Percentiles rank a stretch among this genome's conserved stretches.
These are phyloP conservation scores for Atrina japonica DNA, from an alignment of 2,888 invertebrate species.

Conservation along the genomic window DNA sequence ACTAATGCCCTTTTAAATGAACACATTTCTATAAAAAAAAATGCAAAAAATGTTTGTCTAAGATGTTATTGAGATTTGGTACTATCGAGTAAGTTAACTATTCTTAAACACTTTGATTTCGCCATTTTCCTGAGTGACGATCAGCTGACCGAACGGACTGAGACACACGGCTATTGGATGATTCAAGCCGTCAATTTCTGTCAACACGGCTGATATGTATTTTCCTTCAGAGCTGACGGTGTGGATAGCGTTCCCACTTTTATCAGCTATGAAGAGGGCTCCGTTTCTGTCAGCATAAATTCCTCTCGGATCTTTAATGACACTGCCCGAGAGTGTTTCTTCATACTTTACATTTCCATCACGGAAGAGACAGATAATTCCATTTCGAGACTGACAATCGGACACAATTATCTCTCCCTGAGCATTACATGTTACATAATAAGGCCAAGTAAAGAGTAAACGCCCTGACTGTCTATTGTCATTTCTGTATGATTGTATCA, in stretches of 20 bases:
- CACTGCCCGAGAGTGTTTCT: slow-evolving; percentile 47
- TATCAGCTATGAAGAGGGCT: slow-evolving; percentile 61
- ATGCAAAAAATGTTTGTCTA: no score
- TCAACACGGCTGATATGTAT: slow-evolving; percentile 56
- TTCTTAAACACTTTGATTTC: slow-evolving; percentile 59
- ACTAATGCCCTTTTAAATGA: no score
- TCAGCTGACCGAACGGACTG: slow-evolving; percentile 64
- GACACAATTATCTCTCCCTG: slow-evolving; percentile 61
- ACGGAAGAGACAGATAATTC: slow-evolving; percentile 54
- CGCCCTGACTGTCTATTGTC: slow-evolving; percentile 57
- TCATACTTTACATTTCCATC: slow-evolving; percentile 59
- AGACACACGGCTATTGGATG: slow-evolving; percentile 64
- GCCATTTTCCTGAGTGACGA: slow-evolving; percentile 64
- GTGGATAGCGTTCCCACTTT: slow-evolving; percentile 60
- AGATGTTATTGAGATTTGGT: no score
- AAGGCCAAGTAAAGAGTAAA: slow-evolving; percentile 64
- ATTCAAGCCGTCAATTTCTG: slow-evolving; percentile 53
- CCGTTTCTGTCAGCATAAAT: slow-evolving; percentile 60
- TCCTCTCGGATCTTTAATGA: slow-evolving; percentile 61
- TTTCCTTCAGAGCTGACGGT: slow-evolving; percentile 57
- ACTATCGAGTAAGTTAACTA: no score
- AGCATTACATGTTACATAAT: slow-evolving; percentile 57
- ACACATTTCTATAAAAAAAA: no score
- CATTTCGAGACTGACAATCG: slow-evolving; percentile 63
- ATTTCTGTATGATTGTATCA: slow-evolving; percentile 54